phyloP scores from a whole-genome alignment of 2,113 vertebrate genomes.

The Hydrochoerus hydrochaeris region DNA sequence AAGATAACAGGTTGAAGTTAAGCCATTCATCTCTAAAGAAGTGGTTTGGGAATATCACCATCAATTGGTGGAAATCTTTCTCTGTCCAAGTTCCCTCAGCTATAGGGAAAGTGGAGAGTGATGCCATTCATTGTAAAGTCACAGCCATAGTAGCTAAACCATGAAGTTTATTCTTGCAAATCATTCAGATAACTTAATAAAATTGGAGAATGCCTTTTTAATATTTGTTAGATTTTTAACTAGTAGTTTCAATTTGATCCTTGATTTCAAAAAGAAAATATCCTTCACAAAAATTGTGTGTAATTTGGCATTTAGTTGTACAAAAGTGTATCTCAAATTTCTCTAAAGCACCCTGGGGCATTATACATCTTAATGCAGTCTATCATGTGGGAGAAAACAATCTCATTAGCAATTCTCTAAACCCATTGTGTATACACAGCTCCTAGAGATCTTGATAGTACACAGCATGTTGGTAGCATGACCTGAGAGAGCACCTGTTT shows the following conservation, averaged over 20 bases:
- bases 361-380: neutral
- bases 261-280: neutral
- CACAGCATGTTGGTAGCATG: neutral
- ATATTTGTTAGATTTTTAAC: neutral
- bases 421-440: neutral
- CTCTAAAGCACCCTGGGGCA: neutral
- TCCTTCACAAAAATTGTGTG: neutral
- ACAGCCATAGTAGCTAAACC: neutral
- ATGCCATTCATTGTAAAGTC: neutral
- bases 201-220: neutral
- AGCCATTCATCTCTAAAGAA: neutral
- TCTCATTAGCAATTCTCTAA: neutral
- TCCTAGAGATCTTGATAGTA: neutral
- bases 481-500: neutral
- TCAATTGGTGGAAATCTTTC: neutral
- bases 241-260: neutral
- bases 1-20: neutral
- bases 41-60: too few relatives aligned
- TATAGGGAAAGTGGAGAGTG: neutral
- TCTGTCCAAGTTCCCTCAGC: neutral
- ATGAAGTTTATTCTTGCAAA: neutral
- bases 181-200: neutral
- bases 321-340: neutral
- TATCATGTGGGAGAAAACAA: neutral
- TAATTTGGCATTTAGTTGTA: neutral